Base-by-base conservation (phyloP, 2,888 invertebrate species). In the Norana najaformis region DNA sequence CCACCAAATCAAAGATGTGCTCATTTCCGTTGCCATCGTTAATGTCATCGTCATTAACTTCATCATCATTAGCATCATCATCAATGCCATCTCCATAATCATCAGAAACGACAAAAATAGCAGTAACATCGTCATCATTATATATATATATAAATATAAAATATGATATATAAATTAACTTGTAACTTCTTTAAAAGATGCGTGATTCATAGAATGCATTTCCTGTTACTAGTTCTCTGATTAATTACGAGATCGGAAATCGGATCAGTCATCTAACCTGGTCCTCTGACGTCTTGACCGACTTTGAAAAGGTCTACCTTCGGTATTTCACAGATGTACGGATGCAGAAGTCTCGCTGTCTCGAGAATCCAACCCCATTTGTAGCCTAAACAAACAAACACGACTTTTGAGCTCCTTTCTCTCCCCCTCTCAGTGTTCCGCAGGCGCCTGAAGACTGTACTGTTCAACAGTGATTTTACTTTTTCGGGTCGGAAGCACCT, bases 261-360 rank as follows among this genome's bases (percentile, higher is more conserved):
- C 85, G 14, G 85, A 23, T 30, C 1, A 82, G 53, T 30, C 14
- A 23, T 36, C 3, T 37, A 91, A 94, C 94, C 93, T 89, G 92
- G 93, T 36, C 93, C 93, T 89, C 94, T 85, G 39, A 90, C 83
- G 1, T 92, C 91, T 83, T 93, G 92, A 1, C 90, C 90, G 39
- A 94, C 92, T 90, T 93, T 91, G 91, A 93, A 93, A 8, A 93
- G 92, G 89, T 93, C 93, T 8, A 91, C 91, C 83, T 93, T 92
- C 16, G 92, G 92, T 14, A 94, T 93, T 90, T 94, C 93, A 92
- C 94, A 94, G 83, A 94, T 92, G 90, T 92, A 93, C 0, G 93
- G 92, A 16, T 16, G 53, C 36, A 30, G n/a, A 38, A 47, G 91
- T 35, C 41, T 82, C 88, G 90, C 37, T 30, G 38, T 38, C 14